These are phyloP conservation scores for Poicephalus gulielmi DNA, from an alignment of 2,113 vertebrate species.

Conservation along the genomic window DNA sequence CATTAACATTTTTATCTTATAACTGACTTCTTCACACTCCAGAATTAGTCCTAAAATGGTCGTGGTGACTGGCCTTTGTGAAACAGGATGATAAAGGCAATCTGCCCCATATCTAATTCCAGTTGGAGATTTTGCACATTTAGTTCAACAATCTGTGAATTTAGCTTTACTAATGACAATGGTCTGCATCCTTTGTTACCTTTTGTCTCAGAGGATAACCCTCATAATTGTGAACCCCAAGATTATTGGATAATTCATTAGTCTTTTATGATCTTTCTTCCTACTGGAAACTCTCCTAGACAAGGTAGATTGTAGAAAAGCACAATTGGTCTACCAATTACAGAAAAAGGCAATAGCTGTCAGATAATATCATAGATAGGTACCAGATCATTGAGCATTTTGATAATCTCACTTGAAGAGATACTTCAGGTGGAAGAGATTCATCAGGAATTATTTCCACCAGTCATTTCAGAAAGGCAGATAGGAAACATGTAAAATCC, in stretches of 20 bases:
- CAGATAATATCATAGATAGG: not conserved
- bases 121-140: not conserved
- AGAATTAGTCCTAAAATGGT: not conserved
- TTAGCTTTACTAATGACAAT: not conserved
- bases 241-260: not conserved
- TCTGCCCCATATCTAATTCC: not conserved
- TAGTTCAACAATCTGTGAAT: not conserved
- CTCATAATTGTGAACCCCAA: not conserved
- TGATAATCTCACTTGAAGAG: not conserved
- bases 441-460: not conserved
- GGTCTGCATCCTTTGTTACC: not conserved
- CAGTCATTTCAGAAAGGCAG: not conserved
- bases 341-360: not conserved
- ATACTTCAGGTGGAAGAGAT: not conserved
- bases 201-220: not conserved
- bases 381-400: not conserved
- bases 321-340: not conserved
- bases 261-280: not conserved
- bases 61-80: not conserved
- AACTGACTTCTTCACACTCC: not conserved
- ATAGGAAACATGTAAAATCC: not conserved
- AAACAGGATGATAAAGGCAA: not conserved
- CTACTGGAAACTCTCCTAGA: not conserved
- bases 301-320: not conserved
- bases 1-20: not conserved